Evolutionary conservation across 2,888 invertebrate genomes (phyloP).

Genomic region (Flexamia atlantica): DNA sequence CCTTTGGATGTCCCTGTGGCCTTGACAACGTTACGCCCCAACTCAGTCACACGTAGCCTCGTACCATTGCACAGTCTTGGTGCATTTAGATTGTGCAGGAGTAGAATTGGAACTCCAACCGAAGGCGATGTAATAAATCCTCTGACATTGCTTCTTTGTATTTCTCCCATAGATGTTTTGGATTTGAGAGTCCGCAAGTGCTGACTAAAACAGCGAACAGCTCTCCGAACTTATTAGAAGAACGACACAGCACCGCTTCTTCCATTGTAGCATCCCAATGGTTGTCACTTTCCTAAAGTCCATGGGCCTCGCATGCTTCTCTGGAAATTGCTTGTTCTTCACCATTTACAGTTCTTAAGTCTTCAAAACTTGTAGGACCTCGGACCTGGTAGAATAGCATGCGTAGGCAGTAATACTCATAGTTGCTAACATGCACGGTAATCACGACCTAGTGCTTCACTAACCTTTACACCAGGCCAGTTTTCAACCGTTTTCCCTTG

Average conservation of each 20-base stretch:
- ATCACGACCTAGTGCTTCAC: slow-evolving; percentile 67
- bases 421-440: slow-evolving; percentile 69
- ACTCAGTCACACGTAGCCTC: not conserved
- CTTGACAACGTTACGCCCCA: slow-evolving; percentile 64
- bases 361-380: slow-evolving; percentile 18
- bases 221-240: not conserved
- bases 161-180: slow-evolving; percentile 69
- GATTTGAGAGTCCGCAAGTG: slow-evolving; percentile 69
- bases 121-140: slow-evolving; percentile 66
- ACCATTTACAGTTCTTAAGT: slow-evolving; percentile 72
- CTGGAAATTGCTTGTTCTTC: slow-evolving; percentile 71
- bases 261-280: slow-evolving; percentile 69
- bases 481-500: slow-evolving; percentile 52
- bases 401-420: slow-evolving; percentile 69
- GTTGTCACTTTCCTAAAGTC: slow-evolving; percentile 71
- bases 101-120: not conserved
- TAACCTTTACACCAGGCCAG: slow-evolving; percentile 66
- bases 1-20: no score
- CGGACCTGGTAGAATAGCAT: slow-evolving; percentile 62
- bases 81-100: not conserved
- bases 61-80: slow-evolving; percentile 4
- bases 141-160: slow-evolving; percentile 69
- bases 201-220: slow-evolving; percentile 27
- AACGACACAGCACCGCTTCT: slow-evolving; percentile 65
- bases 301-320: slow-evolving; percentile 73